phyloP scores from a whole-genome alignment of 1,140 invertebrate genomes.

The Drosophila tristis region DNA sequence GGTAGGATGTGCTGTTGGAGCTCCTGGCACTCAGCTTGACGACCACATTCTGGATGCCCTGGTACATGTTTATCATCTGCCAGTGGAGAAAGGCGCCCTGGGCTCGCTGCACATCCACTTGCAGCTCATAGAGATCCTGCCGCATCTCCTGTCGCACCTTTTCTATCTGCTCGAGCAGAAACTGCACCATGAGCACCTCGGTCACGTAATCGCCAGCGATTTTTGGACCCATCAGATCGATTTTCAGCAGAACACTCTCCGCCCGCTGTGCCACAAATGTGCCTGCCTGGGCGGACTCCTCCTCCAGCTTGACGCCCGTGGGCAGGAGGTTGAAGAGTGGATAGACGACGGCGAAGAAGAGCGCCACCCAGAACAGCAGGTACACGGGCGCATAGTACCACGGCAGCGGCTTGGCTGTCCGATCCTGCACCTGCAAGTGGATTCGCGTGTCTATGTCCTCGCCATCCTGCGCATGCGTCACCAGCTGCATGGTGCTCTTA shows the following conservation, averaged over 20 bases:
- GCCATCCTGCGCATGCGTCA: constrained; percentile 1
- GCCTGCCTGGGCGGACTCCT: constrained; percentile 48
- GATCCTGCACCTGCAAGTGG: constrained; percentile 11
- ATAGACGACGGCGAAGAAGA: constrained; percentile 65
- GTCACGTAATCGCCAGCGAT: constrained; percentile 88
- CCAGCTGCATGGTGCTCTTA: constrained; percentile 24
- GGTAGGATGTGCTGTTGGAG: constrained; percentile 83
- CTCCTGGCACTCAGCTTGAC: constrained; percentile 88
- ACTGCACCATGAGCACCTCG: constrained; percentile 87
- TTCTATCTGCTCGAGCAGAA: constrained; percentile 83
- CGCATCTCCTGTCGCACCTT: constrained; percentile 47
- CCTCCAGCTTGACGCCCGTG: constrained; percentile 42
- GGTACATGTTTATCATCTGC: constrained; percentile 90
- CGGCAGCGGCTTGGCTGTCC: constrained; percentile 21
- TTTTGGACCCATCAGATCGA: constrained; percentile 89
- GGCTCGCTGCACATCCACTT: constrained; percentile 85
- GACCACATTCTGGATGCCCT: constrained; percentile 90
- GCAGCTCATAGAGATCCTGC: constrained; percentile 62
- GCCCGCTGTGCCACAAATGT: constrained; percentile 76
- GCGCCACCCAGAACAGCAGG: constrained; percentile 63
- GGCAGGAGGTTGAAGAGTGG: constrained; percentile 67
- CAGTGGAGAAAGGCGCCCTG: constrained; percentile 91
- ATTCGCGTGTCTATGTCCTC: constrained; percentile 3
- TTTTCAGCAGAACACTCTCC: constrained; percentile 85
- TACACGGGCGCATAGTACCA: constrained; percentile 76